These are phyloP conservation scores for Hydrotaea diabolus DNA, from an alignment of 2,888 invertebrate genomes.

Conservation along the genomic window DNA sequence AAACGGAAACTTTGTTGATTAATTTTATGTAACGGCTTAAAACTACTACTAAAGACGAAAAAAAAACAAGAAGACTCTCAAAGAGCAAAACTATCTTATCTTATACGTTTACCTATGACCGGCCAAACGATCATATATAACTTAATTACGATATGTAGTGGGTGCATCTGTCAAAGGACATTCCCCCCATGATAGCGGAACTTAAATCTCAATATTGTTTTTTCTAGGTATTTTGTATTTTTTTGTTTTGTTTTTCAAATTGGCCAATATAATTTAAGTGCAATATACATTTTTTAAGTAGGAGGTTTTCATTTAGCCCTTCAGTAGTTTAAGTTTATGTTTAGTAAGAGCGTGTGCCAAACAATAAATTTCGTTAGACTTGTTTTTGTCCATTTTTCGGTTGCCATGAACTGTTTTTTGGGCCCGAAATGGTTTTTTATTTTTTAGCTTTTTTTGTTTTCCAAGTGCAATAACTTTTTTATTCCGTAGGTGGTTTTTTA, in stretches of 20 bases:
- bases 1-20: slow-evolving; percentile 58
- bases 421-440: too few relatives aligned
- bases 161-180: not conserved
- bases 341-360: slow-evolving; percentile 57
- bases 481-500: not conserved
- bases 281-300: slow-evolving; percentile 42
- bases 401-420: too few relatives aligned
- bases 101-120: slow-evolving; percentile 19
- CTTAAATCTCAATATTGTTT: slow-evolving; percentile 10
- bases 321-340: slow-evolving; percentile 44
- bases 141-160: slow-evolving; percentile 23
- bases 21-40: slow-evolving; percentile 64
- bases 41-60: slow-evolving; percentile 17
- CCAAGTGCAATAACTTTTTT: slow-evolving; percentile 56
- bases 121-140: slow-evolving; percentile 24
- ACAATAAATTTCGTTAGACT: slow-evolving; percentile 57
- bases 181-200: not conserved
- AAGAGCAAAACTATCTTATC: slow-evolving; percentile 59
- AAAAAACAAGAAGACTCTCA: slow-evolving; percentile 50
- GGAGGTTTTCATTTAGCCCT: not conserved
- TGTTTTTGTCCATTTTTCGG: not conserved
- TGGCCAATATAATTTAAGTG: slow-evolving; percentile 39
- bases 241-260: not conserved
- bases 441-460: slow-evolving; percentile 26
- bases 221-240: too few relatives aligned